Conservation (phyloP, 2,797 vertebrate species). For the Microtus agrestis region DNA sequence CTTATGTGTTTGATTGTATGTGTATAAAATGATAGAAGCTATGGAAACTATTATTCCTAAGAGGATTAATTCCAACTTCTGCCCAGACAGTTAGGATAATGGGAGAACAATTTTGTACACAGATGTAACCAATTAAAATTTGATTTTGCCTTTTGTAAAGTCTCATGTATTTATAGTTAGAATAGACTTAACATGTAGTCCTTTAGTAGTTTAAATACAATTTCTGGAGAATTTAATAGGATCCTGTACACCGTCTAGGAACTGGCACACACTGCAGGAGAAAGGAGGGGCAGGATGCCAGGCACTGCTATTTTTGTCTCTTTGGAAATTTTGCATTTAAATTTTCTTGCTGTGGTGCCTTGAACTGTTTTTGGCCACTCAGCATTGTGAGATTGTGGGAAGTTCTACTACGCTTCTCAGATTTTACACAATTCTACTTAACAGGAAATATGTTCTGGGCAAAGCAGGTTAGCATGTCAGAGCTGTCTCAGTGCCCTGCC, state of each 20-base stretch:
- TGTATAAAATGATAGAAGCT: neutral
- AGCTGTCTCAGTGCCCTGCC: neutral
- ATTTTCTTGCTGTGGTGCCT: neutral
- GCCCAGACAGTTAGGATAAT: neutral
- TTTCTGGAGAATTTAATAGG: neutral
- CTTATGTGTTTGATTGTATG: neutral
- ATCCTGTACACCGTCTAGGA: neutral
- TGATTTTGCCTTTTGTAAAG: neutral
- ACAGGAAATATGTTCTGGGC: neutral
- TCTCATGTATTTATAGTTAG: neutral
- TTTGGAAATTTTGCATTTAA: neutral
- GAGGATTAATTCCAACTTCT: constrained; percentile 7
- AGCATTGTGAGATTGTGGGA: neutral
- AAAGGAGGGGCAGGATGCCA: neutral
- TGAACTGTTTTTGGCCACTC: neutral
- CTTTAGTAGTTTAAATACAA: neutral
- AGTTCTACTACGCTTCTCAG: neutral
- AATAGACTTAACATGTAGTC: neutral
- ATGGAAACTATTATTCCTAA: neutral
- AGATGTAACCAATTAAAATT: neutral
- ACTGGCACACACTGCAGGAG: too few species aligned
- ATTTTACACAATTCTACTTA: neutral
- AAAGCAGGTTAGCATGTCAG: neutral
- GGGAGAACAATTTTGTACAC: neutral
- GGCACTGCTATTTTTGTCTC: neutral